Evolutionary conservation across 2,888 invertebrate species (phyloP), one percentile per base, ranked within the genome.

Genomic region (Pomacea canaliculata): DNA sequence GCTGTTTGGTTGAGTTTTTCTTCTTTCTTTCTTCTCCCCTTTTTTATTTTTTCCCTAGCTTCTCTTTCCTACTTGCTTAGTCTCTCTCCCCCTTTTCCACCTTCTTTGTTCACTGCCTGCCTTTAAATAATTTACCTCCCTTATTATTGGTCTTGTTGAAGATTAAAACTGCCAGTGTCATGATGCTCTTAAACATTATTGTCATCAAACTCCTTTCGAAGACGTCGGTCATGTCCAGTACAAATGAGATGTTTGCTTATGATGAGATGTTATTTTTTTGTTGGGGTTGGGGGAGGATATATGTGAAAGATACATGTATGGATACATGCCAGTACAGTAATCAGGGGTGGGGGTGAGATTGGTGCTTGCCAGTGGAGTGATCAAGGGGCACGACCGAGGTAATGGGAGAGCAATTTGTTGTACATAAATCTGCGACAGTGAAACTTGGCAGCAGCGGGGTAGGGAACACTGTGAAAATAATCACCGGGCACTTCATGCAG

Each of bases 21-120:
- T 67, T 73, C 73, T 73, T 67, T 73, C 67, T 73, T 48, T 67
- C 67, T 9, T 66, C 66, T 73, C 23, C 73, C 27, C 65, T 73
- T 70, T 63, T 68, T 59, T 27, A 59, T 56, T 62, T 68, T 23
- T 60, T 27, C 74, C 18, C 37, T 48, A 59, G 60, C 27, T 19
- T 68, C 60, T 27, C 59, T 37, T 59, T 59, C 65, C 69, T 37
- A 46, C 51, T 49, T 56, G 48, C 63, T 60, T 46, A 69, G 67
- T 67, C 37, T 63, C 73, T 62, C 71, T 59, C 70, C 27, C 56
- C 49, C 73, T 46, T 48, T 56, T 67, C 19, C 73, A 60, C 62
- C 23, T 65, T 59, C 73, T 59, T 62, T 59, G 23, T 12, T 27
- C 56, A 18, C 46, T 48, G 49, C 51, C 68, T 56, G 72, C 23